Conservation (phyloP, 2,888 invertebrate species). For the Drosophila infuscata region DNA sequence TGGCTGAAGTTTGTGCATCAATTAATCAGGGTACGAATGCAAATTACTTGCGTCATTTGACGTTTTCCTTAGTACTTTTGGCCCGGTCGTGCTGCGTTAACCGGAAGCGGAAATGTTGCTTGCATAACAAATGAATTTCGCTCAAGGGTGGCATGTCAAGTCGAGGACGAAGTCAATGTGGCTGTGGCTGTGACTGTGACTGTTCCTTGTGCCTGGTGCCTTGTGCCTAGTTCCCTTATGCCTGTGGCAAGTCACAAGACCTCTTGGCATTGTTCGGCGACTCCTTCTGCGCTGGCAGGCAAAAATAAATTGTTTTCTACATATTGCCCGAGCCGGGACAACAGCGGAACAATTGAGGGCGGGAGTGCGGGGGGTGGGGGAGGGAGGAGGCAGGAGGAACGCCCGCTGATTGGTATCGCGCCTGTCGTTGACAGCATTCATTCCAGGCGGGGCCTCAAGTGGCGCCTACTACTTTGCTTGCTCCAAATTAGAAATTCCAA, state of each 20-base stretch:
- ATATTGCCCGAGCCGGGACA: constrained; percentile 29
- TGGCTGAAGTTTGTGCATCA: constrained; percentile 47
- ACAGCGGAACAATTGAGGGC: background rate
- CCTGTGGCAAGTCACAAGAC: constrained; percentile 71
- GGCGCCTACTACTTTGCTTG: constrained; percentile 43
- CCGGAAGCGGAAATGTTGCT: constrained; percentile 83
- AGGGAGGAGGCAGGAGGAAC: background rate
- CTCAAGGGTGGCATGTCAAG: constrained; percentile 53
- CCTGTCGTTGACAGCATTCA: constrained; percentile 81
- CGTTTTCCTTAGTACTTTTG: constrained; percentile 39
- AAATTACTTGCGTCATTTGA: constrained; percentile 77
- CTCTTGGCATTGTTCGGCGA: constrained; percentile 63
- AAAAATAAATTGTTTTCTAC: constrained; percentile 72
- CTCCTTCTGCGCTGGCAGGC: constrained; percentile 46
- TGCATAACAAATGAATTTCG: constrained; percentile 83
- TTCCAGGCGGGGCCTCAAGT: constrained; percentile 57
- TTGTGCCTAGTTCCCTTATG: background rate
- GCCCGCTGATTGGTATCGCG: constrained; percentile 73
- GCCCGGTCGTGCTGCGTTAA: constrained; percentile 67
- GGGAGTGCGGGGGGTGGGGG: no score
- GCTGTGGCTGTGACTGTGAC: constrained; percentile 17
- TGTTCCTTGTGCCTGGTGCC: background rate
- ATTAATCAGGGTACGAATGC: constrained; percentile 80
- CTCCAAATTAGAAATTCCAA: constrained; percentile 66
- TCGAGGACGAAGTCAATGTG: constrained; percentile 19